phyloP scores from a whole-genome alignment of 2,888 invertebrate species.

The Chrysolina americana region DNA sequence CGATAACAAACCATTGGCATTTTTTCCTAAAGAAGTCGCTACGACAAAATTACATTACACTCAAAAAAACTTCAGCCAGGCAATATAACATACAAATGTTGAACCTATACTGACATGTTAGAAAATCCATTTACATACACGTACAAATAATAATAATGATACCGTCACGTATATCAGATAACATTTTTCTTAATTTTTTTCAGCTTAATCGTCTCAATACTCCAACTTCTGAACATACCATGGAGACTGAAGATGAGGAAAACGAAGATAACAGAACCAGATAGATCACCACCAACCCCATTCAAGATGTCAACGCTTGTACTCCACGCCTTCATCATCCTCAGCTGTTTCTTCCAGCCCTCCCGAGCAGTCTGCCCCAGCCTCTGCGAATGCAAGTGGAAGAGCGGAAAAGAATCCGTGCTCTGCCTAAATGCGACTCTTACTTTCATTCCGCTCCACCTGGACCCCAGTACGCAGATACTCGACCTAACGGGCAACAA shows the following conservation, averaged over 20 bases:
- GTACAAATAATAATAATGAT: no score
- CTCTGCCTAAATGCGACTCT: constrained; percentile 84
- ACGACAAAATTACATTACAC: no score
- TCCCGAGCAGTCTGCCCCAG: constrained; percentile 78
- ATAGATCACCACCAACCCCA: constrained; percentile 41
- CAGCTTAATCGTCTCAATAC: constrained; percentile 17
- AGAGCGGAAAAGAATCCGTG: constrained; percentile 88
- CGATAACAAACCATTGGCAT: no score
- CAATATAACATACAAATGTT: no score
- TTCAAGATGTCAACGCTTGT: constrained; percentile 50
- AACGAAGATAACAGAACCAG: constrained; percentile 51
- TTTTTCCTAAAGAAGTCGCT: no score
- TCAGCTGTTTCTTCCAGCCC: constrained; percentile 68
- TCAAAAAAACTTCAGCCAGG: no score
- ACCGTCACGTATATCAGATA: no score
- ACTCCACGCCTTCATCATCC: constrained; percentile 58
- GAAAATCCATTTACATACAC: no score
- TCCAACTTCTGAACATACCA: constrained; percentile 32
- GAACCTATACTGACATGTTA: no score
- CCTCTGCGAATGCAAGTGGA: constrained; percentile 91
- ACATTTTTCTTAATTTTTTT: constrained; percentile 18
- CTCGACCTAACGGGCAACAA: constrained; percentile 85
- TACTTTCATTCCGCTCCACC: constrained; percentile 79
- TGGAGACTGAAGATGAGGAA: constrained; percentile 57
- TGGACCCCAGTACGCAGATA: constrained; percentile 85